Percentiles rank a stretch among this genome's conserved stretches.
Conservation (phyloP, 2,797 vertebrate species). For the Ctenosaura bakeri region DNA sequence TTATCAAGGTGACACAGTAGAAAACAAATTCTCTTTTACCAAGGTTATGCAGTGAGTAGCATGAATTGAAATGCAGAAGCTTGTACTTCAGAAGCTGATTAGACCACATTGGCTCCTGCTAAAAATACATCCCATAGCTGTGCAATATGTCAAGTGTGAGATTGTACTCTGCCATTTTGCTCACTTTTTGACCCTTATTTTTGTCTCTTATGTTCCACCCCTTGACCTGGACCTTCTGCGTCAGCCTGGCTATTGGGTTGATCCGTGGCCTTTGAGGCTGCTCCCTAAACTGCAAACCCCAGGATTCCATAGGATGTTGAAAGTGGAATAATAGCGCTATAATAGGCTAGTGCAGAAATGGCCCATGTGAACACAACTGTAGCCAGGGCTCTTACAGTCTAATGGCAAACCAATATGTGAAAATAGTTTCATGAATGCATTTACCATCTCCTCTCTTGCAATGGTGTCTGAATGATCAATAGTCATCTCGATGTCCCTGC, state of each 20-base stretch:
- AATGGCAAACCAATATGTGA: background rate
- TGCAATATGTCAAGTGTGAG: background rate
- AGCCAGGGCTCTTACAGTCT: background rate
- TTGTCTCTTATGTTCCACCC: background rate
- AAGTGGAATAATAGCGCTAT: too few relatives aligned
- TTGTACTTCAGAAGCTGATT: background rate
- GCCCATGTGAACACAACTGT: background rate
- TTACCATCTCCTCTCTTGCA: background rate
- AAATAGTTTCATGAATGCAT: background rate
- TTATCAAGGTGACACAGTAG: background rate
- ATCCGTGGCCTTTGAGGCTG: background rate
- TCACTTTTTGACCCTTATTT: background rate
- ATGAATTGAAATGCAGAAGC: background rate
- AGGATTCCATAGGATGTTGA: too few relatives aligned
- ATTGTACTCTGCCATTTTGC: background rate
- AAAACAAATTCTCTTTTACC: background rate
- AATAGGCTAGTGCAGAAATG: too few relatives aligned
- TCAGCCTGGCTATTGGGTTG: background rate
- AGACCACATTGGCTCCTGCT: background rate
- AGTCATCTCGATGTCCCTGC: background rate
- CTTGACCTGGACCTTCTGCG: background rate
- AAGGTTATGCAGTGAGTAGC: background rate
- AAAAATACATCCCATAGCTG: background rate
- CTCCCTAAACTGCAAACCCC: too few relatives aligned
- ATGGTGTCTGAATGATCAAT: background rate